Base-by-base conservation (phyloP, 2,888 invertebrate species). In the Dicyrtomina minuta region DNA sequence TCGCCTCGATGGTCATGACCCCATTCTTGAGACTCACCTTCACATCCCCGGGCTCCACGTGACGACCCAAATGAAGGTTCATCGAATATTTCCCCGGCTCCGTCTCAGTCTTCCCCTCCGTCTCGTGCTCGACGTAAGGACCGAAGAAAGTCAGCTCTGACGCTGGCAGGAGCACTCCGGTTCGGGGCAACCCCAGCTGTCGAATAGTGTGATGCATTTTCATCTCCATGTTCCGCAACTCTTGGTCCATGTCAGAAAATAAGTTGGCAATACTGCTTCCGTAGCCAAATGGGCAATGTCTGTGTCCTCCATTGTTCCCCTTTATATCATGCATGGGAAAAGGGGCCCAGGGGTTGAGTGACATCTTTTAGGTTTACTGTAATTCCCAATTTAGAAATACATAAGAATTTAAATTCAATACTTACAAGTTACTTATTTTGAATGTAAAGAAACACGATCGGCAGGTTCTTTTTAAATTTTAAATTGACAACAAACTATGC, bases 1-100 rank as follows among this genome's bases (percentile, higher is more conserved):
- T 27, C 20, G 60, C 60, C 15, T 60, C 60, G 5, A 60, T 39
- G 20, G 60, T 60, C 41, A 60, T 22, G 33, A 27, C 27, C 17
- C 43, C 41, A 27, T 60, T 43, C 43, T 60, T 60, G 39, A 27
- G 22, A 22, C 60, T 60, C 17, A 60, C 41, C 39, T 60, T 60
- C 41, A 60, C 41, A 43, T 43, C 60, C 20, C 43, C 60, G 12
- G 60, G n/a, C n/a, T n/a, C n/a, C n/a, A n/a, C n/a, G n/a, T n/a
- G n/a, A 22, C 17, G 51, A 10, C 51, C 51, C 41, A 43, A 17
- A 22, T 27, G 60, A 43, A 60, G 20, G 43, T 60, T 60, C 60
- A 60, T 17, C 2, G 22, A 20, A 17, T 60, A 60, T 24, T 60
- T 60, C 2, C 22, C 39, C 41, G 10, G 22, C 41, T 60, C 60